Evolutionary conservation across 2,888 invertebrate genomes (phyloP).

Genomic region (Sycophila texana): DNA sequence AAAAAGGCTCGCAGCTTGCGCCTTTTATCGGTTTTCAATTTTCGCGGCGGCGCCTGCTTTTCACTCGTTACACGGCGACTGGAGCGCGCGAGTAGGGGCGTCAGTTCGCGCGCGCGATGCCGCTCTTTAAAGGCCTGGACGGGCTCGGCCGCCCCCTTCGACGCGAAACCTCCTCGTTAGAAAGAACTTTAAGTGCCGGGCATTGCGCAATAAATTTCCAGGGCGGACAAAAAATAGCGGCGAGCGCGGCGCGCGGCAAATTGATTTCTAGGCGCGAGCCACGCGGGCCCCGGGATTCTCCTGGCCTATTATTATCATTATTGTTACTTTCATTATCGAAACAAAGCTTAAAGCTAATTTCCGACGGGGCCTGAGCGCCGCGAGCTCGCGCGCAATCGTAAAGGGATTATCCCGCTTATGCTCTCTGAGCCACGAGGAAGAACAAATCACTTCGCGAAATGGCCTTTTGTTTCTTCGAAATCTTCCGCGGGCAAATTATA

Average conservation of each 20-base stretch:
- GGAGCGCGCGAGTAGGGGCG: neutral
- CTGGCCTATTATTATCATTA: conserved; percentile 41
- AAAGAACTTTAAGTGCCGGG: conserved; percentile 51
- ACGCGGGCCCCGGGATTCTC: neutral
- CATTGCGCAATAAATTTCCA: conserved; percentile 55
- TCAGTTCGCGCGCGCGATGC: neutral
- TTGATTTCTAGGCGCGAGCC: conserved; percentile 52
- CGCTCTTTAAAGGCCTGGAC: conserved; percentile 36
- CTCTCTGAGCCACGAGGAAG: neutral
- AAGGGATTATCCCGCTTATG: neutral
- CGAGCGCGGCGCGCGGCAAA: conserved; percentile 36
- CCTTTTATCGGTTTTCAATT: conserved; percentile 47
- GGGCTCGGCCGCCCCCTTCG: conserved; percentile 33
- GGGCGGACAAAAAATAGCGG: conserved; percentile 39
- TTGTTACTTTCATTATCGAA: conserved; percentile 45
- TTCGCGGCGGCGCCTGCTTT: conserved; percentile 36
- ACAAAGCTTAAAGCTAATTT: conserved; percentile 46
- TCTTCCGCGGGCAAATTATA: neutral
- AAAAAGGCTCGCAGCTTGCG: conserved; percentile 10
- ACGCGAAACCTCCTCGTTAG: conserved; percentile 55
- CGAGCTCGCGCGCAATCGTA: conserved; percentile 28
- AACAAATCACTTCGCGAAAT: conserved; percentile 11
- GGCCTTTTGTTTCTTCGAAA: conserved; percentile 3
- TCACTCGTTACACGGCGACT: conserved; percentile 34
- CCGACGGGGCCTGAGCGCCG: conserved; percentile 3